Percentiles rank a stretch among this genome's conserved stretches.
Evolutionary conservation across 2,113 vertebrate genomes (phyloP).

Genomic region (Bos javanicus): DNA sequence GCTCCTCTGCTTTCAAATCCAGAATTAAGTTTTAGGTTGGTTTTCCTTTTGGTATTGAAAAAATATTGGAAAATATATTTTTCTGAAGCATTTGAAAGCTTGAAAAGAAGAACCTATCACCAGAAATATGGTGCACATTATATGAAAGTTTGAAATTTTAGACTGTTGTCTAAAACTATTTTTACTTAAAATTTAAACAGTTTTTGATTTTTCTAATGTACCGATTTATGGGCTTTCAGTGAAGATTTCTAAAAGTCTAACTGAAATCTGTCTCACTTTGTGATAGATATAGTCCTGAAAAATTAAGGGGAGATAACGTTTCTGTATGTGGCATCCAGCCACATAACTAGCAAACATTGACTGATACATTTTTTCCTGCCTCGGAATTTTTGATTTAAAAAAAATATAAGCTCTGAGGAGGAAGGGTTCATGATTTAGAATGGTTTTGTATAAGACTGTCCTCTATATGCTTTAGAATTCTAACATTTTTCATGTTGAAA

Average conservation of each 20-base stretch:
- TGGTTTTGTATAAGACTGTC: background rate
- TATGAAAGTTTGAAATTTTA: background rate
- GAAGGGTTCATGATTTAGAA: background rate
- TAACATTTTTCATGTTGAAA: background rate
- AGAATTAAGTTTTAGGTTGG: background rate
- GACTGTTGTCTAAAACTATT: background rate
- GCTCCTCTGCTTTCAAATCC: background rate
- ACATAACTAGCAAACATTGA: background rate
- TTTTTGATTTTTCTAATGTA: background rate
- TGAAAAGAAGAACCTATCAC: background rate
- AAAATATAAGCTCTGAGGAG: background rate
- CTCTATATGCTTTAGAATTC: background rate
- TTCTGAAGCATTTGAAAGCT: background rate
- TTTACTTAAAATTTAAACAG: background rate
- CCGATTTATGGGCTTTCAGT: background rate
- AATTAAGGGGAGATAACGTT: background rate
- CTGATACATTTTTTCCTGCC: background rate
- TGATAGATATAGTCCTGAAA: background rate
- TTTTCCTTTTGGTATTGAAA: background rate
- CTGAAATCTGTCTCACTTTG: background rate
- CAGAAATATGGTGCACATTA: background rate
- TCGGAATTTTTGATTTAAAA: background rate
- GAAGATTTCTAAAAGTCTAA: background rate
- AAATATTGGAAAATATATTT: background rate
- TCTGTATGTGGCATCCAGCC: background rate